Base-by-base conservation (phyloP, 2,797 vertebrate species). In the Somateria mollissima region DNA sequence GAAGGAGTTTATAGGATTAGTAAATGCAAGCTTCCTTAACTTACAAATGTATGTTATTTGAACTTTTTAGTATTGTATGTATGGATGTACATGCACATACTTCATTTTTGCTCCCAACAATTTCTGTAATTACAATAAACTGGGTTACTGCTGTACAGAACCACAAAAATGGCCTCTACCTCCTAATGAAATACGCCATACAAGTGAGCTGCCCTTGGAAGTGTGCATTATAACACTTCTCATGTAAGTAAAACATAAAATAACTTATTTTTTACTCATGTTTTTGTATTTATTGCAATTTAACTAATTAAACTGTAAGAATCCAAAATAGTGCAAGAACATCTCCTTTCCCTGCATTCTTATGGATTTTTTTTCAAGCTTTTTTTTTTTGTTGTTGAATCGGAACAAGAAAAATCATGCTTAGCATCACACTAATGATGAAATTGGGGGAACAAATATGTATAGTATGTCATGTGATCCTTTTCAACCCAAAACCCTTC, bases 11-110 rank as follows among this genome's bases (percentile, higher is more conserved):
- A 7, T n/a, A 90, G 78, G 60, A 95, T 88, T 75, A 96, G 71
- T 67, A 78, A 66, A 54, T 45, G 90, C 97, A 98, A 99, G 98
- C 98, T 98, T 98, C 98, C 98, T 98, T 98, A 97, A 98, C 97
- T 98, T 95, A 97, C 96, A 98, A 97, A 94, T 75, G 80, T 93
- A 92, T 79, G 19, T 97, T 64, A 66, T 72, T 71, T 49, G 37
- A 39, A 22, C 57, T 85, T 84, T 88, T 73, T 7, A 53, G 84
- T 78, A 61, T 54, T 45, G 25, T 34, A 80, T 11, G 54, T 34
- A 83, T 10, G 57, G 43, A 73, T 19, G 67, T 60, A 95, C 75
- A 91, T 76, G 81, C 71, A 94, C 96, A 96, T 75, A 95, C 96
- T 96, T 58, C 77, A 92, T 24, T 92, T 97, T 96, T 97, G 97